Conservation (phyloP, 2,797 vertebrate genomes). For the Hyperoplus lanceolatus region DNA sequence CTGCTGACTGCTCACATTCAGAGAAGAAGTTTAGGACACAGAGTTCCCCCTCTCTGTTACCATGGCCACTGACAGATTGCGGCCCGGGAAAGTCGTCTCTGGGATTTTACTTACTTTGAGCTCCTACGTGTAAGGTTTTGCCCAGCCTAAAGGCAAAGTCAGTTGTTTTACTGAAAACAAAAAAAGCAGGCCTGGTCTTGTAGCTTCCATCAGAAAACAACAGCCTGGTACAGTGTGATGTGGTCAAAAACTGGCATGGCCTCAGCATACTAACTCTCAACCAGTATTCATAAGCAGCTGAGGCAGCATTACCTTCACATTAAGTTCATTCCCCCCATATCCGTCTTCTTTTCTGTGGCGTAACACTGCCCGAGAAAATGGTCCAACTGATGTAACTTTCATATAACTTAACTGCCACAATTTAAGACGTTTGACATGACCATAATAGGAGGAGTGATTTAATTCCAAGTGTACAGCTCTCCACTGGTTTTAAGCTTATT, state of each 20-base stretch:
- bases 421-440: not conserved
- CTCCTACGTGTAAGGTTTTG: not conserved
- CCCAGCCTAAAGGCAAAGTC: not conserved
- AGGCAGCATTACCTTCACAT: constrained; percentile 7
- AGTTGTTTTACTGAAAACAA: constrained; percentile 1
- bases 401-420: not conserved
- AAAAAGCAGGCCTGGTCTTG: not conserved
- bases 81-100: not conserved
- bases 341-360: not conserved
- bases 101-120: not conserved
- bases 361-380: not conserved
- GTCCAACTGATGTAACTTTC: not conserved
- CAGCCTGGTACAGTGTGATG: not conserved
- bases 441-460: too few relatives aligned
- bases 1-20: constrained; percentile 67
- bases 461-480: not conserved
- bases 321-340: not conserved
- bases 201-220: constrained; percentile 1
- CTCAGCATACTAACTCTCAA: constrained; percentile 30
- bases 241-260: constrained; percentile 41
- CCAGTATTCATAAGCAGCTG: not conserved
- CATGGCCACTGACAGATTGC: not conserved
- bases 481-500: not conserved
- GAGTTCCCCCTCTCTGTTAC: not conserved
- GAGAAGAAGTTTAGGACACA: constrained; percentile 31